Conservation (phyloP, 2,113 vertebrate genomes). For the Notiomystis cincta region DNA sequence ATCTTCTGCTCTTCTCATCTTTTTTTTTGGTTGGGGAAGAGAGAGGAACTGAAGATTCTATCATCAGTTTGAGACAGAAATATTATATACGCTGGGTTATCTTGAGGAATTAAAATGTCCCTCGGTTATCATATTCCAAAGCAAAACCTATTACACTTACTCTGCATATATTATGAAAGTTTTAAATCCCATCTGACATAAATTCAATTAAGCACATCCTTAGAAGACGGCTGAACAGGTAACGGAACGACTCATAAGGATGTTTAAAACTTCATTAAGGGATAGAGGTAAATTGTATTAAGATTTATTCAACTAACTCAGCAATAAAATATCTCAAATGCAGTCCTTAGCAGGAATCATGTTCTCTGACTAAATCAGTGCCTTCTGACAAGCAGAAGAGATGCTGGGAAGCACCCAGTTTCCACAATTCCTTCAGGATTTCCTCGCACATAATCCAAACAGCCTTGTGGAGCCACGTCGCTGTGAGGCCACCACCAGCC, state of each 20-base stretch:
- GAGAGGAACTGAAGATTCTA: not conserved
- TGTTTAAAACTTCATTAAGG: conserved; percentile 52
- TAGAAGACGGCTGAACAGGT: not conserved
- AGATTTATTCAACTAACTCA: conserved; percentile 19
- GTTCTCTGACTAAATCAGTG: not conserved
- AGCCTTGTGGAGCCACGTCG: not conserved
- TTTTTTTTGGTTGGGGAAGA: not conserved
- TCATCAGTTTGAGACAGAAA: conserved; percentile 4
- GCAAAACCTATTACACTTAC: conserved; percentile 43
- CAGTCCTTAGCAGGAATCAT: not conserved
- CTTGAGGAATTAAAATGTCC: conserved; percentile 45
- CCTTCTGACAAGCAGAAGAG: not conserved
- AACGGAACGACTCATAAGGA: not conserved
- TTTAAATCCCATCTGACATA: conserved; percentile 44
- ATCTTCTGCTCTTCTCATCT: conserved; percentile 12
- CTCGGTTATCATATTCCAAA: conserved; percentile 49
- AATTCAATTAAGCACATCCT: conserved; percentile 50
- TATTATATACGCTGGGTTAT: not conserved
- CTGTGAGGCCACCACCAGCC: not conserved
- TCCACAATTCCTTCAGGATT: not conserved
- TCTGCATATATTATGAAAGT: conserved; percentile 45
- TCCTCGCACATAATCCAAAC: not conserved
- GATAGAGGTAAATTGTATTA: conserved; percentile 28
- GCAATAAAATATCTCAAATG: not conserved
- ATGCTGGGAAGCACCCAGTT: not conserved